Percentiles rank a stretch among this genome's conserved stretches.
Conservation (phyloP, 2,888 invertebrate species). For the Tenthredo scrophulariae region DNA sequence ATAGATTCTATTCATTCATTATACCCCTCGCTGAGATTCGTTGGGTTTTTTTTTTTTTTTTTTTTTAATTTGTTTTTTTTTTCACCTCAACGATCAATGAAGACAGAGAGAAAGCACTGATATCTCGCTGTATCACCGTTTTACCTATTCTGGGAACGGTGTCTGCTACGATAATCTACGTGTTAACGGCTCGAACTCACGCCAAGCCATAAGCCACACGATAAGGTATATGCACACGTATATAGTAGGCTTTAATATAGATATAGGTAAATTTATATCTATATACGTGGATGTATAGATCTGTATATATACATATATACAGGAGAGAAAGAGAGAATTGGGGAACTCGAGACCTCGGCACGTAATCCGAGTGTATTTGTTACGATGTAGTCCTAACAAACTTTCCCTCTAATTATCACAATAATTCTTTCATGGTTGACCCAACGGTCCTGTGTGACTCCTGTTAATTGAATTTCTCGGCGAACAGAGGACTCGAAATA, state of each 20-base stretch:
- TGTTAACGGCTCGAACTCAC: slow-evolving; percentile 49
- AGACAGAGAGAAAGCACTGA: slow-evolving; percentile 21
- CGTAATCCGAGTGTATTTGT: slow-evolving; percentile 10
- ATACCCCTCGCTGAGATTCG: slow-evolving; percentile 15
- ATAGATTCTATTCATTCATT: slow-evolving; percentile 21
- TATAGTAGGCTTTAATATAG: background rate
- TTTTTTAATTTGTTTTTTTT: background rate
- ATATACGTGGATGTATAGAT: background rate
- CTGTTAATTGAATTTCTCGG: slow-evolving; percentile 36
- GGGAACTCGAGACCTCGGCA: background rate
- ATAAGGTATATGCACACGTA: slow-evolving; percentile 24
- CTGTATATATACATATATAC: background rate
- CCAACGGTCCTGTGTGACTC: background rate
- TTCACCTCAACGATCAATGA: background rate
- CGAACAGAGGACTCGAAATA: background rate
- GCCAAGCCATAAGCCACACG: slow-evolving; percentile 32
- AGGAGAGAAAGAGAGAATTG: background rate
- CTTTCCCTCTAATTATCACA: slow-evolving; percentile 46
- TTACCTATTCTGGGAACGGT: slow-evolving; percentile 51
- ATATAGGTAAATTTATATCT: background rate
- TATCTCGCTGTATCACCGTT: slow-evolving; percentile 44
- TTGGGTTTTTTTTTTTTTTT: too few species aligned
- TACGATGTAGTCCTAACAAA: slow-evolving; percentile 18
- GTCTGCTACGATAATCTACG: slow-evolving; percentile 50
- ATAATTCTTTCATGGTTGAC: slow-evolving; percentile 34